A percentile compares a stretch with the other conserved stretches of the same genome.
Evolutionary conservation across 2,113 vertebrate species (phyloP).

Genomic region (Chloropsis hardwickii): DNA sequence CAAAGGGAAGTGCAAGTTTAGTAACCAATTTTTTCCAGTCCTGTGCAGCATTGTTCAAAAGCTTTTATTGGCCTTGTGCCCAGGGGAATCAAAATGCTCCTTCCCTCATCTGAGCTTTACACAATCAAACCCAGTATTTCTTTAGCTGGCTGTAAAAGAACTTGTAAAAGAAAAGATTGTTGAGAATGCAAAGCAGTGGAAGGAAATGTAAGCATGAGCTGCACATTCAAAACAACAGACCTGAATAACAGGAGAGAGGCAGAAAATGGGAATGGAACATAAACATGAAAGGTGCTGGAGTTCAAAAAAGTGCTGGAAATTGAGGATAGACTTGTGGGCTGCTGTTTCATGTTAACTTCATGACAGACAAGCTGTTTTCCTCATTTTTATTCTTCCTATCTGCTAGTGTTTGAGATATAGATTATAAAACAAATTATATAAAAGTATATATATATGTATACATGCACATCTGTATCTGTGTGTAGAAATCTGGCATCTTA

Average conservation of each 20-base stretch:
- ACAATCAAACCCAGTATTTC: constrained; percentile 8
- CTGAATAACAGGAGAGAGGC: background rate
- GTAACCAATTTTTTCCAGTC: constrained; percentile 26
- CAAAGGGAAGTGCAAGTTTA: constrained; percentile 33
- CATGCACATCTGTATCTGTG: fast-evolving
- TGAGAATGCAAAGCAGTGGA: background rate
- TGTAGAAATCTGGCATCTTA: background rate
- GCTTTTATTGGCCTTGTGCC: constrained; percentile 47
- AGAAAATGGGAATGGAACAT: background rate
- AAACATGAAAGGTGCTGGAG: background rate
- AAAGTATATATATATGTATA: fast-evolving
- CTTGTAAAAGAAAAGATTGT: background rate
- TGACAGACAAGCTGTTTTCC: background rate
- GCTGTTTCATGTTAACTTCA: background rate
- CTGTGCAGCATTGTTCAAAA: constrained; percentile 51
- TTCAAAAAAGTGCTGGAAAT: background rate
- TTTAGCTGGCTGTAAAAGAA: constrained; percentile 14
- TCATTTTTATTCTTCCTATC: background rate
- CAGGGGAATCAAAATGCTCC: constrained; percentile 27
- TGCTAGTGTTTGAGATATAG: background rate
- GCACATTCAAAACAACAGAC: background rate
- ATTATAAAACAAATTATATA: background rate
- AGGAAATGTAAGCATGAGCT: background rate
- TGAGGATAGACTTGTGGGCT: background rate
- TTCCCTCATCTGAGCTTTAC: constrained; percentile 3